Evolutionary conservation across 2,113 vertebrate genomes (phyloP), one percentile per base, ranked within the genome.

Genomic region (Helogale parvula): DNA sequence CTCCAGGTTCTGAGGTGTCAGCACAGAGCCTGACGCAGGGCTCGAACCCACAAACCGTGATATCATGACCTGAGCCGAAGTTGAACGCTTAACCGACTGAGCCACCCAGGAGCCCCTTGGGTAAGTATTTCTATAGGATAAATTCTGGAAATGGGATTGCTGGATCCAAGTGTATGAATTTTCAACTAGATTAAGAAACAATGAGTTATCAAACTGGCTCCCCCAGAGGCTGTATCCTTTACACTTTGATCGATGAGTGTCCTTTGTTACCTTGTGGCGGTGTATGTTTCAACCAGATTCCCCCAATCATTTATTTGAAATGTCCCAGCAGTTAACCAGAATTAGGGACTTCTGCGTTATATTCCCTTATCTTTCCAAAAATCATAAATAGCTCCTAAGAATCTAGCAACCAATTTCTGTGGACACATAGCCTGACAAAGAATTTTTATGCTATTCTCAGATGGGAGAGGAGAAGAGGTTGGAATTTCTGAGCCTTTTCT

Each of bases 121-220:
- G 21, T 83, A 86, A 92, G 50, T 60, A 90, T 90, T 87, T 97
- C 85, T 90, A 63, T 74, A 35, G 84, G 33, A 76, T 80, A 90
- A 86, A 79, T 93, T 33, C 41, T 81, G 93, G 84, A 95, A 93
- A 86, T 74, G 29, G n/a, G 94, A 79, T 88, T 38, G 27, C 12
- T 95, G 54, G 25, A 21, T 91, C 77, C 68, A 79, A 76, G 52
- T 33, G 1, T 60, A 95, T 94, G 65, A 93, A 91, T 93, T 94
- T 98, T 97, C 72, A 82, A 94, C 90, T 50, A 89, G 83, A 93
- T 91, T 90, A 74, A 96, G 91, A 96, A 97, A 88, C 81, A 96
- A 76, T 90, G 80, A 87, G 16, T 80, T 86, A 66, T 90, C 90
- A 88, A 83, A 90, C 81, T 94, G 80, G 41, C 60, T 93, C 71